Percentiles rank a stretch among this genome's conserved stretches.
These are phyloP conservation scores for Xenopus borealis DNA, from an alignment of 2,113 vertebrate species.

Conservation along the genomic window DNA sequence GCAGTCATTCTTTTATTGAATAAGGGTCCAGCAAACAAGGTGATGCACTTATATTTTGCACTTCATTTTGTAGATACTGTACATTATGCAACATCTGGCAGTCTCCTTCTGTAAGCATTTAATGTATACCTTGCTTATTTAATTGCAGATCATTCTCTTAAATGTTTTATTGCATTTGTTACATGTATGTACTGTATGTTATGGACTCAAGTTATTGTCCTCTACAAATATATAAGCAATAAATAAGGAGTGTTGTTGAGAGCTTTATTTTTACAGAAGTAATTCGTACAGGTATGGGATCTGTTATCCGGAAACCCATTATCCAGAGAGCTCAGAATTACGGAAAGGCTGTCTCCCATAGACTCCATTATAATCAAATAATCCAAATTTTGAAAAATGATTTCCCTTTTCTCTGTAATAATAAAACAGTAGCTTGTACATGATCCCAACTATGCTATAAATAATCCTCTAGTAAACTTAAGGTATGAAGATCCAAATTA, in stretches of 20 bases:
- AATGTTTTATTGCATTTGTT: slow-evolving; percentile 54
- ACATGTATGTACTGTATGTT: slow-evolving; percentile 64
- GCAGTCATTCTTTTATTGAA: background rate
- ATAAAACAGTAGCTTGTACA: too few relatives aligned
- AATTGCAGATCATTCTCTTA: slow-evolving; percentile 49
- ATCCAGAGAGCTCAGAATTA: too few relatives aligned
- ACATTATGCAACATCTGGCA: slow-evolving; percentile 56
- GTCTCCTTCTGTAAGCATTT: slow-evolving; percentile 56
- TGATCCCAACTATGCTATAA: too few relatives aligned
- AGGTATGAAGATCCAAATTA: too few relatives aligned
- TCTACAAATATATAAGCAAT: slow-evolving; percentile 52
- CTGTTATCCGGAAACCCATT: too few relatives aligned
- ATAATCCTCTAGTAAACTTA: too few relatives aligned
- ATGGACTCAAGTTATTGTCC: slow-evolving; percentile 57
- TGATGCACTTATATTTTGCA: slow-evolving; percentile 36
- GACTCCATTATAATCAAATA: too few relatives aligned
- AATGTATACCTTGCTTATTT: slow-evolving; percentile 61
- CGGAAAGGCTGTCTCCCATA: too few relatives aligned
- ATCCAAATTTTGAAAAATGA: too few relatives aligned
- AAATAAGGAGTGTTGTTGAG: slow-evolving; percentile 2
- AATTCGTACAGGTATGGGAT: too few relatives aligned
- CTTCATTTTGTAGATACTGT: slow-evolving; percentile 46
- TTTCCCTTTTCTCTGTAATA: too few relatives aligned
- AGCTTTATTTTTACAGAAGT: background rate
- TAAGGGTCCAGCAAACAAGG: slow-evolving; percentile 50